Base-by-base conservation (phyloP, 2,113 vertebrate genomes). In the Platycercus adscitus region DNA sequence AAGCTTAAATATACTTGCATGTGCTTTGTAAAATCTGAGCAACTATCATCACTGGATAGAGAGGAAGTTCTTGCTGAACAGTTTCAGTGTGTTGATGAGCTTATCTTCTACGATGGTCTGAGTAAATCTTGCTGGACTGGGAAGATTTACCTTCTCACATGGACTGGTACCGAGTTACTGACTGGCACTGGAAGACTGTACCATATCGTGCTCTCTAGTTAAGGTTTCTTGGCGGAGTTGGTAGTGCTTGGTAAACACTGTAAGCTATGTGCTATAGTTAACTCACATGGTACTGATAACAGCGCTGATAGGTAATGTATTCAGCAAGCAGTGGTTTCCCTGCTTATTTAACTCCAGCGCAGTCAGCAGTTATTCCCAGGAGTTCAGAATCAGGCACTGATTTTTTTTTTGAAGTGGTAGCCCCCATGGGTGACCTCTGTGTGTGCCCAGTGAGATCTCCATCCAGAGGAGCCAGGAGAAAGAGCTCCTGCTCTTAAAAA, bases 201-300 rank as follows among this genome's bases (percentile, higher is more conserved):
- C 13, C 10, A 2, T 64, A 2, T 44, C 47, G 4, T 39, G 41
- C 65, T 75, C 26, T 37, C n/a, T 46, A 17, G 6, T 37, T 19
- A 18, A 35, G n/a, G 28, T 85, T 91, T 85, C 56, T 63, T 50
- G 65, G 53, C 58, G 37, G 11, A 71, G 61, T 6, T 69, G 68
- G 2, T 33, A 56, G n/a, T 13, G 10, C 41, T 58, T 80, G 75
- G 35, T 60, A 80, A 86, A 47, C 7, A 8, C 39, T 33, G 20
- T 49, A 50, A 28, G 21, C 9, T 15, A 39, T 8, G 1, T 39
- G 6, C 18, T 61, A 0, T 33, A 53, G n/a, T 39, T 76, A 88
- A 73, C 29, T 82, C 1, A 0, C 2, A 4, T 61, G 47, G 11
- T 76, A 14, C 39, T 37, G 60, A 17, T 41, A 47, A 39, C 29